These are phyloP conservation scores for Colossoma macropomum DNA, from an alignment of 2,113 vertebrate species.

Conservation along the genomic window DNA sequence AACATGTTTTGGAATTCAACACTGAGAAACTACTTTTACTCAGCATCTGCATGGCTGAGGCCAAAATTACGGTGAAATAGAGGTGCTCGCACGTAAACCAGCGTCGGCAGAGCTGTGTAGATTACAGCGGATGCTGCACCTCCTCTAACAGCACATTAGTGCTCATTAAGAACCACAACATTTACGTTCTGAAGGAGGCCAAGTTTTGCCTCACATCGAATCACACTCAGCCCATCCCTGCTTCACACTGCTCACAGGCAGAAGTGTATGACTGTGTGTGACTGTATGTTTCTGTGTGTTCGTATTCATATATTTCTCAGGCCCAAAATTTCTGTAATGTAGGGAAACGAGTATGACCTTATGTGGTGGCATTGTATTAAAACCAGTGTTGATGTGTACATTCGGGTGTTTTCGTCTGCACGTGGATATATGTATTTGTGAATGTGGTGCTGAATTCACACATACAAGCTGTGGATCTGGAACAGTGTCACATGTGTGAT, in stretches of 20 bases:
- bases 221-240: not conserved
- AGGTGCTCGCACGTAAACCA: not conserved
- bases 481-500: not conserved
- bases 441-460: too few relatives aligned
- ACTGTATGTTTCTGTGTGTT: not conserved
- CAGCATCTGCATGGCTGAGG: not conserved
- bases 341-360: too few relatives aligned
- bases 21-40: not conserved
- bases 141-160: slow-evolving; percentile 34
- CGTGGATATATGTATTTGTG: too few relatives aligned
- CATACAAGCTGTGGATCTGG: not conserved
- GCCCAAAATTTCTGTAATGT: not conserved
- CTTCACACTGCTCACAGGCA: not conserved
- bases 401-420: too few relatives aligned
- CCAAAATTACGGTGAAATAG: too few relatives aligned
- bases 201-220: slow-evolving; percentile 10
- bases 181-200: slow-evolving; percentile 20
- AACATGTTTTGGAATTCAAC: slow-evolving; percentile 19
- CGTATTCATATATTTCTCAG: not conserved
- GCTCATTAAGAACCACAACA: slow-evolving; percentile 21
- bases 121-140: not conserved
- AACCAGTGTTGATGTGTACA: too few relatives aligned
- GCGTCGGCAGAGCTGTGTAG: not conserved
- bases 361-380: too few relatives aligned
- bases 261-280: not conserved